Conservation (phyloP, 1,140 invertebrate genomes). For the Physella acuta region DNA sequence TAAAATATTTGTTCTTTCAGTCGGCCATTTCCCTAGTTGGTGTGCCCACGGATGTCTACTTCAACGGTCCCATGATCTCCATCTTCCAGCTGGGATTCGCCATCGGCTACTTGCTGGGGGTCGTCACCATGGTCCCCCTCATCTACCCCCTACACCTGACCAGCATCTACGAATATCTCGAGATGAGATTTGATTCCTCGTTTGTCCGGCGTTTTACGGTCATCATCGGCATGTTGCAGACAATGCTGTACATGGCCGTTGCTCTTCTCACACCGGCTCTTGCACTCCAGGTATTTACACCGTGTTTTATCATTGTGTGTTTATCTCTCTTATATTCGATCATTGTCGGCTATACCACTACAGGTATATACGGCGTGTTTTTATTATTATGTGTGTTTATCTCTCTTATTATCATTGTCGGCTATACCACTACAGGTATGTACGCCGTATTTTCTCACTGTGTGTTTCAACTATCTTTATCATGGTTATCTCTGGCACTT, state of each 20-base stretch:
- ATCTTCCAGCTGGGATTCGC: constrained; percentile 21
- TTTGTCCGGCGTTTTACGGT: background rate
- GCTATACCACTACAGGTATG: no score
- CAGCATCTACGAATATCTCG: constrained; percentile 71
- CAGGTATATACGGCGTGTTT: no score
- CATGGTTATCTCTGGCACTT: no score
- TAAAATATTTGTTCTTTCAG: constrained; percentile 69
- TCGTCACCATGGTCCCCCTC: constrained; percentile 45
- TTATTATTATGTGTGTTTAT: no score
- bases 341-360: no score
- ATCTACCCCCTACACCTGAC: constrained; percentile 47
- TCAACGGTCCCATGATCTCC: constrained; percentile 32
- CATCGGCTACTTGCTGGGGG: constrained; percentile 38
- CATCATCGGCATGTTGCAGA: constrained; percentile 43
- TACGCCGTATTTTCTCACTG: no score
- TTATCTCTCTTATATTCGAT: no score
- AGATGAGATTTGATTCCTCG: constrained; percentile 53
- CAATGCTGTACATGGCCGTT: constrained; percentile 80
- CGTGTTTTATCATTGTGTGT: no score
- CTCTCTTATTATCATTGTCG: no score
- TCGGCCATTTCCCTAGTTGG: constrained; percentile 85
- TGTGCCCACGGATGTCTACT: constrained; percentile 80
- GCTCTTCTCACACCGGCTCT: constrained; percentile 90
- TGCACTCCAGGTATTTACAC: constrained; percentile 84
- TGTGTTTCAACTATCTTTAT: no score